Evolutionary conservation across 1,140 invertebrate species (phyloP).

Genomic region (Cepaea nemoralis): DNA sequence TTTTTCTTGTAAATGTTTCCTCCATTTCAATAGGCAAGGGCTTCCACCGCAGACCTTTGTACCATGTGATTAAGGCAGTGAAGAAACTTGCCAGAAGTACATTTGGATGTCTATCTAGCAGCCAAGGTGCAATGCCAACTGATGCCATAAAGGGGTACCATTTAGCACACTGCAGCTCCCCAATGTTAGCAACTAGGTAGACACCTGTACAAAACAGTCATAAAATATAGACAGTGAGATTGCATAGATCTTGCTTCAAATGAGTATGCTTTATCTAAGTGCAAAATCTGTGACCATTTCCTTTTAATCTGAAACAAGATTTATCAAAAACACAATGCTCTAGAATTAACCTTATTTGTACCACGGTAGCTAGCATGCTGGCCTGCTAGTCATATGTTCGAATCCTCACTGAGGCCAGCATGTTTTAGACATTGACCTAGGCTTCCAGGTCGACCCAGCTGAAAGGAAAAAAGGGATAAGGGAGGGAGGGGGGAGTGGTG

Average conservation of each 20-base stretch:
- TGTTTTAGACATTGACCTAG: too few relatives aligned
- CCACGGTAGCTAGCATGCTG: too few relatives aligned
- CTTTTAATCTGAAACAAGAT: constrained; percentile 39
- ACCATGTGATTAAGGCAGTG: constrained; percentile 53
- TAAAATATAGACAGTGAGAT: not conserved
- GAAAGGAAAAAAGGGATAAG: too few relatives aligned
- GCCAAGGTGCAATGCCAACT: constrained; percentile 77
- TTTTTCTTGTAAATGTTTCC: constrained; percentile 72
- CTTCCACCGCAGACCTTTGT: constrained; percentile 58
- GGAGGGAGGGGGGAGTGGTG: too few relatives aligned
- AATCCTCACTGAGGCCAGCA: too few relatives aligned
- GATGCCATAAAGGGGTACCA: constrained; percentile 80
- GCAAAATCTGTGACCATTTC: too few relatives aligned
- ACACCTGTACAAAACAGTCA: constrained; percentile 78
- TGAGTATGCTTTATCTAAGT: too few relatives aligned
- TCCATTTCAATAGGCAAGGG: not conserved
- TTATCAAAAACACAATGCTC: not conserved
- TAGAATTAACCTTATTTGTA: too few relatives aligned
- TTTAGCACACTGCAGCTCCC: constrained; percentile 79
- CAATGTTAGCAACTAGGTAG: constrained; percentile 91
- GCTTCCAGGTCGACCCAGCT: too few relatives aligned
- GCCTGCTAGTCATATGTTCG: too few relatives aligned
- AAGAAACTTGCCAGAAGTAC: constrained; percentile 48
- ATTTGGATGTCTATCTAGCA: constrained; percentile 76
- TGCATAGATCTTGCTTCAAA: constrained; percentile 78